Conservation (phyloP, 2,113 vertebrate species). For the Callipepla californica region DNA sequence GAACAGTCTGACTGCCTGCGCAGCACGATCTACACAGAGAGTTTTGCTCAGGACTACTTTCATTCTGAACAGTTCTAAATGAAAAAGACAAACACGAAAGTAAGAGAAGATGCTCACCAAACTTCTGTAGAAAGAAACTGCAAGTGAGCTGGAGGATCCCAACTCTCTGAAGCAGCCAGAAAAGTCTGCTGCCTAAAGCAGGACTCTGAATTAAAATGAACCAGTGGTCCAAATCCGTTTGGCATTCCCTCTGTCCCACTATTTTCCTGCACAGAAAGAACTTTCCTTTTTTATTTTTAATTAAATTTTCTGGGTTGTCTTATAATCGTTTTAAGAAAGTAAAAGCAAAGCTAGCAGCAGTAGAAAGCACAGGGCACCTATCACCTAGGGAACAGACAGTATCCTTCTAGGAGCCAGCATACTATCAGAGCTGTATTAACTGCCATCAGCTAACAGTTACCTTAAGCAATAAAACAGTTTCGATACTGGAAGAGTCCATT, state of each 20-base stretch:
- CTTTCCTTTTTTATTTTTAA: not conserved
- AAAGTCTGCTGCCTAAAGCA: not conserved
- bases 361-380: not conserved
- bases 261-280: not conserved
- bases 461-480: slow-evolving; percentile 68
- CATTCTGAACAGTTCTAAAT: not conserved
- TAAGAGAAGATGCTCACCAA: not conserved
- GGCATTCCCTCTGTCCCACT: not conserved
- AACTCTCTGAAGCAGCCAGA: not conserved
- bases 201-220: not conserved
- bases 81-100: not conserved
- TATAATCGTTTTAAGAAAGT: not conserved
- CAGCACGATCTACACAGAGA: not conserved
- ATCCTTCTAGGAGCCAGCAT: slow-evolving; percentile 14
- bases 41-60: not conserved
- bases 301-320: not conserved
- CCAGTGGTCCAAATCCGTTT: not conserved
- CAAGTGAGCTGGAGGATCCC: not conserved
- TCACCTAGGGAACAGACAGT: not conserved
- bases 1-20: not conserved
- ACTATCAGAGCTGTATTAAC: slow-evolving; percentile 30
- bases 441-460: slow-evolving; percentile 43
- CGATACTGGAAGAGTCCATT: slow-evolving; percentile 63
- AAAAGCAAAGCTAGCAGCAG: not conserved
- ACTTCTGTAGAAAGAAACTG: not conserved